Conservation (phyloP, 2,888 invertebrate genomes). For the Caenorhabditis sp. region DNA sequence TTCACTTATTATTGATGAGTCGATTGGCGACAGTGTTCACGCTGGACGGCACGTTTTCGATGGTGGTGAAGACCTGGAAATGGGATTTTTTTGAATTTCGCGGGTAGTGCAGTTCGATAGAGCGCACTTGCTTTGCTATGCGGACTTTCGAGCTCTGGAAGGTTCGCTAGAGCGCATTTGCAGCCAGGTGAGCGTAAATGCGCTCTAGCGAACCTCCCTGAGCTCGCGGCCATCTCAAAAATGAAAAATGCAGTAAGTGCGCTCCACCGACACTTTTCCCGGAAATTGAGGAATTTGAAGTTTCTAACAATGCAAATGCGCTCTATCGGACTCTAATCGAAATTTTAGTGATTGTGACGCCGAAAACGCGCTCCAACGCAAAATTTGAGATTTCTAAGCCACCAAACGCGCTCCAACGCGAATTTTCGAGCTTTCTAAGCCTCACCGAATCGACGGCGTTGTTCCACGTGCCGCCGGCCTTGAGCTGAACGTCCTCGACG, state of each 20-base stretch:
- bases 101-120: too few relatives aligned
- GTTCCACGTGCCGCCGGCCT: conserved; percentile 79
- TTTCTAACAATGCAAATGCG: neutral
- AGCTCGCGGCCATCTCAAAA: too few relatives aligned
- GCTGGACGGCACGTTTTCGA: conserved; percentile 77
- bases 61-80: conserved; percentile 72
- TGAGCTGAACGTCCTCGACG: conserved; percentile 75
- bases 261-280: neutral
- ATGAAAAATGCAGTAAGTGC: neutral
- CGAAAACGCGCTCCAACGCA: neutral
- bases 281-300: neutral
- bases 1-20: conserved; percentile 75
- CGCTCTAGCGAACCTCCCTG: neutral
- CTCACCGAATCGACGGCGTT: conserved; percentile 74
- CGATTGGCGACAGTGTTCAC: conserved; percentile 77
- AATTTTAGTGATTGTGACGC: neutral
- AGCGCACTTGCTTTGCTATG: too few relatives aligned
- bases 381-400: too few relatives aligned
- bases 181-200: neutral
- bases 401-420: neutral
- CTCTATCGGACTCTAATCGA: neutral
- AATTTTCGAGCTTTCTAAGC: neutral
- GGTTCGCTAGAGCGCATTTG: too few relatives aligned
- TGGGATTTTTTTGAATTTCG: neutral
- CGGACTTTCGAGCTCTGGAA: too few relatives aligned